phyloP scores from a whole-genome alignment of 2,113 vertebrate species.

The Trogon surrucura region DNA sequence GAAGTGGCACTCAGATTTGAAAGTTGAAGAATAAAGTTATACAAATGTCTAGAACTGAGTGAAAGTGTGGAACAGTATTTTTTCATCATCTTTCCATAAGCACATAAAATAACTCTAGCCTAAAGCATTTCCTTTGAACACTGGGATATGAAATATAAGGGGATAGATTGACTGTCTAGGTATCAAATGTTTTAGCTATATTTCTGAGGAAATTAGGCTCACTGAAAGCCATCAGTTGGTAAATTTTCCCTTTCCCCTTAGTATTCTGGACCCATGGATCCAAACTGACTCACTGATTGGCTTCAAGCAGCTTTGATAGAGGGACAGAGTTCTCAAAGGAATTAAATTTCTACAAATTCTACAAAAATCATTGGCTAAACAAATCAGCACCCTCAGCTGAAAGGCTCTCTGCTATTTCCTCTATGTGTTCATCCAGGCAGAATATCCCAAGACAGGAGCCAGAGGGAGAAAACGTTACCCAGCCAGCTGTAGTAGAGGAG shows the following conservation, averaged over 20 bases:
- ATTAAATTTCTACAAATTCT: not conserved
- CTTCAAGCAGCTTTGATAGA: not conserved
- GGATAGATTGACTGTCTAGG: not conserved
- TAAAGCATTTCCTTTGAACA: not conserved
- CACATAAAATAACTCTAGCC: not conserved
- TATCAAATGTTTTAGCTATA: not conserved
- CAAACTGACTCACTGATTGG: not conserved
- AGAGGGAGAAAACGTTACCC: accelerated
- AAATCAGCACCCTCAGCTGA: not conserved
- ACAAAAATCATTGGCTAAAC: not conserved
- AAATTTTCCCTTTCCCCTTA: not conserved
- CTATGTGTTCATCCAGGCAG: not conserved
- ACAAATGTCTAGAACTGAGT: not conserved
- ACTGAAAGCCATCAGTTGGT: not conserved
- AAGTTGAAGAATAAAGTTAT: not conserved
- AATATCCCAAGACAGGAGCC: not conserved
- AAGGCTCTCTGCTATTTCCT: not conserved
- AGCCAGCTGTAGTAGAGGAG: not conserved
- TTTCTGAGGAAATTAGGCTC: not conserved
- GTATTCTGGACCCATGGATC: not conserved
- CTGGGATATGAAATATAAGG: not conserved
- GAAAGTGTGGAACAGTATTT: not conserved
- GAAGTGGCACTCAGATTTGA: not conserved
- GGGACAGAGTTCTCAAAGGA: not conserved
- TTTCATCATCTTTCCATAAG: not conserved